A percentile compares a stretch with the other conserved stretches of the same genome.
These are phyloP conservation scores for Muscidifurax raptorellus DNA, from an alignment of 1,140 invertebrate species.

Conservation along the genomic window DNA sequence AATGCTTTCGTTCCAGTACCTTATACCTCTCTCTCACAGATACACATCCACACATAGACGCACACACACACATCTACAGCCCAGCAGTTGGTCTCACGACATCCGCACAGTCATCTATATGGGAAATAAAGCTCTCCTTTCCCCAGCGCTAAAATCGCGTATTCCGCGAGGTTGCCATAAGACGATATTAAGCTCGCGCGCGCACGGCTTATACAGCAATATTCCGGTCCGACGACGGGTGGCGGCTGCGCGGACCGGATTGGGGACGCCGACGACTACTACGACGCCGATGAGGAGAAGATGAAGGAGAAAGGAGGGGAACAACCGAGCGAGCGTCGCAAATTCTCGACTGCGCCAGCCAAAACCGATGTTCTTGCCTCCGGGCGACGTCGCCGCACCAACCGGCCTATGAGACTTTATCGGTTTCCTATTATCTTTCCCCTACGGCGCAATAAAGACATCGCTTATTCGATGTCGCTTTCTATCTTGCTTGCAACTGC, in stretches of 20 bases:
- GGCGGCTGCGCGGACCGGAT: conserved; percentile 1
- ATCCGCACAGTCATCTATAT: conserved; percentile 36
- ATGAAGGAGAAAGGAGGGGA: background rate
- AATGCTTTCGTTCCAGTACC: no score
- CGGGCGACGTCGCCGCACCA: conserved; percentile 47
- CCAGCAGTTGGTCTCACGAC: background rate
- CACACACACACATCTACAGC: no score
- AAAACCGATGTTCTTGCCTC: conserved; percentile 46
- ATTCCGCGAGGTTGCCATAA: conserved; percentile 51
- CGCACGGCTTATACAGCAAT: conserved; percentile 59
- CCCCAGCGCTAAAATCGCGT: conserved; percentile 27
- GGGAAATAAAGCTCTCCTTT: conserved; percentile 23
- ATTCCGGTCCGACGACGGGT: conserved; percentile 51
- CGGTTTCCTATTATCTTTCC: conserved; percentile 52
- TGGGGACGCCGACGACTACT: conserved; percentile 3
- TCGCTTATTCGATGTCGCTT: conserved; percentile 42
- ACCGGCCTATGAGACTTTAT: conserved; percentile 50
- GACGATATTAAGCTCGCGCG: conserved; percentile 55
- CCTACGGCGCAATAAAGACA: conserved; percentile 52
- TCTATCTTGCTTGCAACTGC: background rate
- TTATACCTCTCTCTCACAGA: no score
- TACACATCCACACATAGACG: no score
- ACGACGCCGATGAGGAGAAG: conserved; percentile 19
- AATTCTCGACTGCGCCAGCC: conserved; percentile 45
- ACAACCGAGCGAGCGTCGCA: conserved; percentile 16